A percentile compares a stretch with the other conserved stretches of the same genome.
Evolutionary conservation across 2,888 invertebrate genomes (phyloP).

Genomic region (Penaeus monodon): DNA sequence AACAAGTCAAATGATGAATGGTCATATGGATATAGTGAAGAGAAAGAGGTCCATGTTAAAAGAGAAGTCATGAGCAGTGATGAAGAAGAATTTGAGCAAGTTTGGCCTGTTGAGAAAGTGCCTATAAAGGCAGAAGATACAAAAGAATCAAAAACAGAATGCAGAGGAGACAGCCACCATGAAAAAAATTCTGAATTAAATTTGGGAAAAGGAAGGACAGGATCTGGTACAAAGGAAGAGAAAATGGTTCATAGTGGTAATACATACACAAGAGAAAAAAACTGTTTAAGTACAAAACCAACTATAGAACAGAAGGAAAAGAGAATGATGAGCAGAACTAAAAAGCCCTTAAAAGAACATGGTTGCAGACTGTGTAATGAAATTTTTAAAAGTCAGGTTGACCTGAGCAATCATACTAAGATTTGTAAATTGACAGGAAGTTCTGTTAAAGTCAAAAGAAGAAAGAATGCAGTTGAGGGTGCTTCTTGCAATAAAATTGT

Average conservation of each 20-base stretch:
- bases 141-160: neutral
- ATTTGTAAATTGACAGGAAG: no score
- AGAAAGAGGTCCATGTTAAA: neutral
- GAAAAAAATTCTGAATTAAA: neutral
- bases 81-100: no score
- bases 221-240: neutral
- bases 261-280: neutral
- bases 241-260: neutral
- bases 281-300: neutral
- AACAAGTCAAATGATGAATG: slow-evolving; percentile 12
- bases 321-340: neutral
- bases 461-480: neutral
- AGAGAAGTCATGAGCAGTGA: neutral
- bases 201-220: neutral
- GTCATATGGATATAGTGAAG: neutral
- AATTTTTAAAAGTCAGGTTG: no score
- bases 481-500: no score
- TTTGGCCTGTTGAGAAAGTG: neutral
- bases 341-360: neutral
- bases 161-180: neutral
- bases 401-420: no score
- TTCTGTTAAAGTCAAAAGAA: neutral
- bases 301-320: neutral
- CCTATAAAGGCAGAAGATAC: neutral
- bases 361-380: no score